These are phyloP conservation scores for Agrochola lychnidis DNA, from an alignment of 2,888 invertebrate genomes.

Conservation along the genomic window DNA sequence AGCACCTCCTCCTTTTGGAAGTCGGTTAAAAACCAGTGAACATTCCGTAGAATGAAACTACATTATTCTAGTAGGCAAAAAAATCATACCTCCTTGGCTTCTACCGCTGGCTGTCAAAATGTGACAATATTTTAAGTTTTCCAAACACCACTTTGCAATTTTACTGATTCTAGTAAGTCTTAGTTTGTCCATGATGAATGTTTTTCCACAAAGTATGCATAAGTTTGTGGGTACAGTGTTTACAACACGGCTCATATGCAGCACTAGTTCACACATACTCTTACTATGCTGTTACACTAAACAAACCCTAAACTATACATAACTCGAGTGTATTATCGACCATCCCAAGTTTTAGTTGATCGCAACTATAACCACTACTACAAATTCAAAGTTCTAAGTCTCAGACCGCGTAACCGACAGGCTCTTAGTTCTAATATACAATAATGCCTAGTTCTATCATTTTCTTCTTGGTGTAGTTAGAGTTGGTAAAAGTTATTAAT, in stretches of 20 bases:
- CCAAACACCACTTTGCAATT: neutral
- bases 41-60: neutral
- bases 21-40: too few species aligned
- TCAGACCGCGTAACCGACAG: conserved; percentile 39
- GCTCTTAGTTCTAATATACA: conserved; percentile 36
- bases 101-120: neutral
- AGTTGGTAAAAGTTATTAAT: too few species aligned
- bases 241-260: neutral
- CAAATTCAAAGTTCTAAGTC: conserved; percentile 49
- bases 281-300: neutral
- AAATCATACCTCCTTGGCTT: neutral
- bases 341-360: conserved; percentile 41
- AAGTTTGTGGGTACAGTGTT: neutral
- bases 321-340: conserved; percentile 46
- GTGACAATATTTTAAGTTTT: neutral
- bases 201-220: neutral
- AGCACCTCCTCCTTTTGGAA: too few species aligned
- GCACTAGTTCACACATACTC: neutral
- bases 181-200: neutral
- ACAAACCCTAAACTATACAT: conserved; percentile 36
- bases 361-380: conserved; percentile 22
- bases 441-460: conserved; percentile 8
- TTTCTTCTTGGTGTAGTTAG: neutral
- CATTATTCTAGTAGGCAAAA: too few species aligned
- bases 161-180: neutral